Percentiles rank a stretch among this genome's conserved stretches.
phyloP scores from a whole-genome alignment of 2,888 invertebrate genomes.

The Zygothrica quintamaculata region DNA sequence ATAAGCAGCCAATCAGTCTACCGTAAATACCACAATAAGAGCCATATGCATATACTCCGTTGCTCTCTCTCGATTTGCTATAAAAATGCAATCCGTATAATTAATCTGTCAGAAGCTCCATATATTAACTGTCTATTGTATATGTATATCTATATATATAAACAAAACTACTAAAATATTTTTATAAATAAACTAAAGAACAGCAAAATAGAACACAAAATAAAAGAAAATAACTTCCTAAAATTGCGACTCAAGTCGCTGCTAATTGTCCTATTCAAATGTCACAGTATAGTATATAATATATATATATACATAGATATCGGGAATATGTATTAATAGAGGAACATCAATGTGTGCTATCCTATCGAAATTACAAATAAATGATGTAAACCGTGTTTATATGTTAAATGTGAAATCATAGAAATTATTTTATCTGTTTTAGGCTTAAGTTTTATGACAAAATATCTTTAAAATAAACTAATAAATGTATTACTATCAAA shows the following conservation, averaged over 20 bases:
- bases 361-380: conserved; percentile 50
- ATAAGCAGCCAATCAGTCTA: conserved; percentile 60
- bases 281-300: conserved; percentile 28
- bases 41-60: conserved; percentile 25
- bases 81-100: conserved; percentile 1
- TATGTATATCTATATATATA: conserved; percentile 11
- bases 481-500: conserved; percentile 69
- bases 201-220: too few relatives aligned
- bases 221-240: conserved; percentile 30
- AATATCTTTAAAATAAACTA: conserved; percentile 52
- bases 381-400: conserved; percentile 44
- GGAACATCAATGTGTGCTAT: conserved; percentile 62
- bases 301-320: conserved; percentile 32
- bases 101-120: conserved; percentile 39
- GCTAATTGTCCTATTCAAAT: conserved; percentile 42
- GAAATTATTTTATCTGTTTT: conserved; percentile 75
- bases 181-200: conserved; percentile 48
- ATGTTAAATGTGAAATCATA: conserved; percentile 71
- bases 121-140: conserved; percentile 24
- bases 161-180: conserved; percentile 49
- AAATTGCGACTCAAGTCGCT: conserved; percentile 24
- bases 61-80: conserved; percentile 8
- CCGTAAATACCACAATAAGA: conserved; percentile 35
- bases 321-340: conserved; percentile 40
- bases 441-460: conserved; percentile 69